These are phyloP conservation scores for Euwallacea fornicatus DNA, from an alignment of 1,140 invertebrate genomes.

Conservation along the genomic window DNA sequence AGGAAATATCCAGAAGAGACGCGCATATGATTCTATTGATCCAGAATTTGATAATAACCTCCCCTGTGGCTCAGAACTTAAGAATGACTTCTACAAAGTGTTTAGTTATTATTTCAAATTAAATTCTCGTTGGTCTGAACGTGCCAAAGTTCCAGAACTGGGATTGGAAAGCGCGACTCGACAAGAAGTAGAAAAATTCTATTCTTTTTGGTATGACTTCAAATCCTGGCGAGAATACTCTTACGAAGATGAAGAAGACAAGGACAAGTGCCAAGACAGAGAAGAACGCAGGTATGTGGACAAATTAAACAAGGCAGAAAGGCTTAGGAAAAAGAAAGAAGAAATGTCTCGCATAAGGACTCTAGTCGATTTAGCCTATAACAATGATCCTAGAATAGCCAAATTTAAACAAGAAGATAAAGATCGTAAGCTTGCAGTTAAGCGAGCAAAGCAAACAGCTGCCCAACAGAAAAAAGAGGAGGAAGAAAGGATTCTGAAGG, in stretches of 20 bases:
- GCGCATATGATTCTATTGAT: constrained; percentile 95
- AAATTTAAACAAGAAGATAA: constrained; percentile 94
- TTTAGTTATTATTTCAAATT: constrained; percentile 81
- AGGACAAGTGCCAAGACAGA: constrained; percentile 93
- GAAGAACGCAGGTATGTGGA: constrained; percentile 97
- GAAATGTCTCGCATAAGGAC: constrained; percentile 89
- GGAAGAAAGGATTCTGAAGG: constrained; percentile 72
- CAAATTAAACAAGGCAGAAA: constrained; percentile 92
- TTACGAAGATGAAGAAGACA: constrained; percentile 98
- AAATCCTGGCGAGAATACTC: constrained; percentile 99
- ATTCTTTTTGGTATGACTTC: constrained; percentile 95
- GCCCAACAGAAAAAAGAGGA: constrained; percentile 80
- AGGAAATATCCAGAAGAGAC: constrained; percentile 77
- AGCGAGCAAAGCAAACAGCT: constrained; percentile 88
- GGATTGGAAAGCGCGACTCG: constrained; percentile 73
- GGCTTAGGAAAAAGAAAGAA: constrained; percentile 93
- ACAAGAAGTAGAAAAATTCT: constrained; percentile 81
- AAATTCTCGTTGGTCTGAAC: constrained; percentile 92
- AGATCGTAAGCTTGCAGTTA: constrained; percentile 84
- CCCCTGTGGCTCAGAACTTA: constrained; percentile 74
- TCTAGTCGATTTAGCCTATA: constrained; percentile 92
- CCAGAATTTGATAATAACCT: constrained; percentile 89
- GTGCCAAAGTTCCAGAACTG: constrained; percentile 80
- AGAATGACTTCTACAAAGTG: constrained; percentile 81
- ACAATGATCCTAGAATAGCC: constrained; percentile 88